phyloP scores from a whole-genome alignment of 1,140 invertebrate genomes.

The Drosophila triauraria region DNA sequence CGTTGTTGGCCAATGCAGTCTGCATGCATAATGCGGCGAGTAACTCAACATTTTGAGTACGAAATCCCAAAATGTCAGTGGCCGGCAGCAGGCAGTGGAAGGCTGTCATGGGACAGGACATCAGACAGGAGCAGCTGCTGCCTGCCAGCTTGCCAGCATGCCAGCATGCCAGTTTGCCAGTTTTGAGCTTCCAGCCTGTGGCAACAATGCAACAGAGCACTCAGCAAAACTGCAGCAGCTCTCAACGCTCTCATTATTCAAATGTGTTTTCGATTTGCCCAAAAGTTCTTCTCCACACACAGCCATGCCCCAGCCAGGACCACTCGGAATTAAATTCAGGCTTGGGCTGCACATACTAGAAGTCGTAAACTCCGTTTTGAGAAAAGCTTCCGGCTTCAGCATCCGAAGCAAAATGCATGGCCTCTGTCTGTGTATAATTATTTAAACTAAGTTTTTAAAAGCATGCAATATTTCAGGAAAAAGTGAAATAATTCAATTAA shows the following conservation, averaged over 20 bases:
- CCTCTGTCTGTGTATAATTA: neutral
- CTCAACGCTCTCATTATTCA: slow-evolving; percentile 70
- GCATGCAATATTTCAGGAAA: neutral
- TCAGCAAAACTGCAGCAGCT: slow-evolving; percentile 33
- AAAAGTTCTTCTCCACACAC: slow-evolving; percentile 1
- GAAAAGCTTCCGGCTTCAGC: too few species aligned
- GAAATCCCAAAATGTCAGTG: slow-evolving; percentile 75
- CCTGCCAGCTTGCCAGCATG: slow-evolving; percentile 16
- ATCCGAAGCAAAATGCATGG: neutral
- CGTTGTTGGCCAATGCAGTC: slow-evolving; percentile 10
- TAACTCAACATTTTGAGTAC: slow-evolving; percentile 66
- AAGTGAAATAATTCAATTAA: neutral
- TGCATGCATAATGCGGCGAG: slow-evolving; percentile 29
- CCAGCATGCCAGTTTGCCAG: slow-evolving; percentile 3
- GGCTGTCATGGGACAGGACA: slow-evolving; percentile 42
- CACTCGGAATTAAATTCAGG: neutral
- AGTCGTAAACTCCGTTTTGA: neutral
- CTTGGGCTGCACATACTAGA: neutral
- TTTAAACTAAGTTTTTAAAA: neutral
- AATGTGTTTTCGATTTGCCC: slow-evolving; percentile 55
- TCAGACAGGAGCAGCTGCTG: slow-evolving; percentile 36
- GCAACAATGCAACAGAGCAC: slow-evolving; percentile 44
- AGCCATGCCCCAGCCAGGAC: neutral
- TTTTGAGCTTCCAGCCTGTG: slow-evolving; percentile 22
- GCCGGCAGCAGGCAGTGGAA: slow-evolving; percentile 31